Evolutionary conservation across 2,888 invertebrate genomes (phyloP).

Genomic region (Xestia ashworthii): DNA sequence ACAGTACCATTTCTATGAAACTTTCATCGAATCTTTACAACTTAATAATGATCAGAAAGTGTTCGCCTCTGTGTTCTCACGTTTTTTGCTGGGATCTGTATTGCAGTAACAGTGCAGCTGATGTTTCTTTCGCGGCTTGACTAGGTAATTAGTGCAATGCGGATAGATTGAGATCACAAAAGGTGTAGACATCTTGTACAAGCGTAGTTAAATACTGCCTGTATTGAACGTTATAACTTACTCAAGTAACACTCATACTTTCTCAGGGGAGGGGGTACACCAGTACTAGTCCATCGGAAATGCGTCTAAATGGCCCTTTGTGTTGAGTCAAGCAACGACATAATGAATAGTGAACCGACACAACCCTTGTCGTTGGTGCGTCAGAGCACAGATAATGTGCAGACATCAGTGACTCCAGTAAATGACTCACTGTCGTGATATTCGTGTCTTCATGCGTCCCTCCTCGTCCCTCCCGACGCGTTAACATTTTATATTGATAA

Average conservation of each 20-base stretch:
- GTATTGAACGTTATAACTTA: conserved; percentile 14
- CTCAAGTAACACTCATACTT: conserved; percentile 13
- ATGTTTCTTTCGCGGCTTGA: conserved; percentile 52
- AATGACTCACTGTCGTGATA: conserved; percentile 63
- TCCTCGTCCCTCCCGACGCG: conserved; percentile 22
- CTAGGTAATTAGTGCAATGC: conserved; percentile 50
- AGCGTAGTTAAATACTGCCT: background rate
- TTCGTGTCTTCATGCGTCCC: conserved; percentile 44
- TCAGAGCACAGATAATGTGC: conserved; percentile 59
- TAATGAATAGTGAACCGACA: conserved; percentile 42
- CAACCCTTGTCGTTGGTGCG: conserved; percentile 51
- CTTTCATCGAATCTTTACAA: conserved; percentile 63
- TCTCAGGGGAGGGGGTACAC: conserved; percentile 11
- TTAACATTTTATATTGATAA: conserved; percentile 43
- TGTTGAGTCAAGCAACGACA: conserved; percentile 36
- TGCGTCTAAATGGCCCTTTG: conserved; percentile 54
- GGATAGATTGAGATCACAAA: conserved; percentile 45
- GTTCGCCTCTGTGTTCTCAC: conserved; percentile 52
- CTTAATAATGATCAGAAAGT: conserved; percentile 65
- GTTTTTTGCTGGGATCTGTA: conserved; percentile 59
- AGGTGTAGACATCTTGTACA: conserved; percentile 9
- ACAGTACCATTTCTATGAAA: conserved; percentile 56
- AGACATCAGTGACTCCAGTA: conserved; percentile 54
- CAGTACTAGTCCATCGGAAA: conserved; percentile 53
- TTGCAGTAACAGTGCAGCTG: conserved; percentile 48